These are phyloP conservation scores for Hydra vulgaris DNA, from an alignment of 30 jellyfish, hydroid and myxozoan species.

Conservation along the genomic window DNA sequence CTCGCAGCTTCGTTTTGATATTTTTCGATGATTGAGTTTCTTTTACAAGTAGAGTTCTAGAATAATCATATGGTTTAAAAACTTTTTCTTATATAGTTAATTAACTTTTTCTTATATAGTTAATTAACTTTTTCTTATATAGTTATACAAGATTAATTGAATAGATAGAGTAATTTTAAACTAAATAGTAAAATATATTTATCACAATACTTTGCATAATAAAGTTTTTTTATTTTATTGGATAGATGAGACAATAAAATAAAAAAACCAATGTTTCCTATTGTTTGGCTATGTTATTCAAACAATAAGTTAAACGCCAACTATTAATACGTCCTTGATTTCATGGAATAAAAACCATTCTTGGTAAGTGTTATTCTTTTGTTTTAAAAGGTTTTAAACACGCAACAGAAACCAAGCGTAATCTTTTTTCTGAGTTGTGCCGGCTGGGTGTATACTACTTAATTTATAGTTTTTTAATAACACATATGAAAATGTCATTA, in stretches of 20 bases:
- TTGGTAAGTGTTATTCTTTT: neutral
- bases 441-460: neutral
- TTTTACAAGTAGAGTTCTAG: neutral
- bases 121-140: no score
- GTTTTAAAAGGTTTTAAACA: neutral
- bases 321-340: neutral
- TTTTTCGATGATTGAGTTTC: neutral
- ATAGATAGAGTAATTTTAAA: neutral
- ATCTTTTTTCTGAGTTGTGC: neutral
- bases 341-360: neutral
- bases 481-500: neutral
- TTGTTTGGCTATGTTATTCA: neutral
- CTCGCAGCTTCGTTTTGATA: neutral
- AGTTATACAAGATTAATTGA: neutral
- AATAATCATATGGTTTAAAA: neutral
- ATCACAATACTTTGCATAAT: neutral
- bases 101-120: neutral
- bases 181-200: neutral
- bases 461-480: no score
- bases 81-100: neutral
- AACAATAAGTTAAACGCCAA: neutral
- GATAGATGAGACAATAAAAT: neutral
- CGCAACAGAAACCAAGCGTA: neutral
- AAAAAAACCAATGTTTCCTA: neutral
- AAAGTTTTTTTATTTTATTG: neutral